A percentile compares a stretch with the other conserved stretches of the same genome.
phyloP scores from a whole-genome alignment of 2,113 vertebrate genomes.

The Rhynchomys soricoides region DNA sequence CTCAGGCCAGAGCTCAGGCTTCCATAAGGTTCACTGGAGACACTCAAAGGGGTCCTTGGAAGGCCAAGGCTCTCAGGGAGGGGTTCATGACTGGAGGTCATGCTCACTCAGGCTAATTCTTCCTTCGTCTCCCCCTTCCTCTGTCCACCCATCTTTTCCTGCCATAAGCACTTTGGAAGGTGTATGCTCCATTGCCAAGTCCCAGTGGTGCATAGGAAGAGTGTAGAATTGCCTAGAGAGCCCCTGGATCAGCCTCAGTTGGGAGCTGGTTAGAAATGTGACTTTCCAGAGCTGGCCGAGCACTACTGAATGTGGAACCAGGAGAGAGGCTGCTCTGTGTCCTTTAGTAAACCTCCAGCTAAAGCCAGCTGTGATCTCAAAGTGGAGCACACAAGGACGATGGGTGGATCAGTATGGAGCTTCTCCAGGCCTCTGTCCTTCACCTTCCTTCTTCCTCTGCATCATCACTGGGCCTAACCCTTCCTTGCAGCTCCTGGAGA shows the following conservation, averaged over 20 bases:
- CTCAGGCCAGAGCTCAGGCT: background rate
- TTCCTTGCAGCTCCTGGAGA: background rate
- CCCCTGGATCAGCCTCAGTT: background rate
- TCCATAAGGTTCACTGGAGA: background rate
- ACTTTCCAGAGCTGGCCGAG: background rate
- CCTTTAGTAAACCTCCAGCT: background rate
- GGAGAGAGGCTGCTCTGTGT: background rate
- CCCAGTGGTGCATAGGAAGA: background rate
- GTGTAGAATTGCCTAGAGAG: background rate
- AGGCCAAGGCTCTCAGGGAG: background rate
- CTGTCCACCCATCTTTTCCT: too few species aligned
- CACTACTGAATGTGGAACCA: background rate
- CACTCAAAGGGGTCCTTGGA: slow-evolving; percentile 6
- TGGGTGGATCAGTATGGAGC: too few species aligned
- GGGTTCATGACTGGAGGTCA: background rate
- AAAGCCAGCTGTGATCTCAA: background rate
- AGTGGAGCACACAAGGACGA: background rate
- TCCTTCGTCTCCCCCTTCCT: background rate
- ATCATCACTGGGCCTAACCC: background rate
- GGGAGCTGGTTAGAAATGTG: background rate
- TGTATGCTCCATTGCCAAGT: background rate
- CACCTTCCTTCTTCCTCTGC: background rate
- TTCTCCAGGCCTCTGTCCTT: background rate
- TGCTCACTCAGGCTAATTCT: background rate
- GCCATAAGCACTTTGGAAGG: background rate